Percentiles rank a stretch among this genome's conserved stretches.
Evolutionary conservation across 1,140 invertebrate genomes (phyloP).

Genomic region (Drosophila navojoa): DNA sequence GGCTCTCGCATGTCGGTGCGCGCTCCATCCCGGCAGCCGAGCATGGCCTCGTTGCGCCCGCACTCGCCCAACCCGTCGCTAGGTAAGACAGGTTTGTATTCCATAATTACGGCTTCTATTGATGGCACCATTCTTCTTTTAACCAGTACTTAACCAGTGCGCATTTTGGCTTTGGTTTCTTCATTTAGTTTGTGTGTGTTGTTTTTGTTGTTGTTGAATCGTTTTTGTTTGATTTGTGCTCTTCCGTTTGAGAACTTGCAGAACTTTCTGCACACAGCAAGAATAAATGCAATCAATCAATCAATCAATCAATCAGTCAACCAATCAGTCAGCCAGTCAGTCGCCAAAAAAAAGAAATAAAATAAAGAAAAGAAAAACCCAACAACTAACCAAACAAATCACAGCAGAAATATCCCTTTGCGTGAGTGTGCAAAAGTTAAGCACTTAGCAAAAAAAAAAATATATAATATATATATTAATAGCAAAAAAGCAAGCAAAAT

Average conservation of each 20-base stretch:
- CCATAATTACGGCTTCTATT: constrained; percentile 40
- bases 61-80: constrained; percentile 91
- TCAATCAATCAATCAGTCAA: constrained; percentile 51
- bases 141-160: constrained; percentile 30
- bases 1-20: constrained; percentile 91
- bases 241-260: constrained; percentile 50
- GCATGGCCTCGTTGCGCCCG: constrained; percentile 91
- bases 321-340: constrained; percentile 53
- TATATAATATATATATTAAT: too few species aligned
- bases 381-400: constrained; percentile 46
- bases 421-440: constrained; percentile 29
- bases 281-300: constrained; percentile 37
- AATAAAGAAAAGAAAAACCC: too few species aligned
- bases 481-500: background rate
- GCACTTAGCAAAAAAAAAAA: constrained; percentile 2
- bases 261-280: constrained; percentile 57
- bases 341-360: constrained; percentile 34
- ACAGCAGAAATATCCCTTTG: constrained; percentile 31
- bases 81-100: constrained; percentile 87
- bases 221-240: constrained; percentile 46
- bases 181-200: constrained; percentile 30
- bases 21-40: constrained; percentile 91
- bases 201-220: constrained; percentile 31
- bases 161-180: constrained; percentile 49
- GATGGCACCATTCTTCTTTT: constrained; percentile 18